Percentiles rank a stretch among this genome's conserved stretches.
These are phyloP conservation scores for Gallinago solitaria DNA, from an alignment of 2,797 vertebrate species.

Conservation along the genomic window DNA sequence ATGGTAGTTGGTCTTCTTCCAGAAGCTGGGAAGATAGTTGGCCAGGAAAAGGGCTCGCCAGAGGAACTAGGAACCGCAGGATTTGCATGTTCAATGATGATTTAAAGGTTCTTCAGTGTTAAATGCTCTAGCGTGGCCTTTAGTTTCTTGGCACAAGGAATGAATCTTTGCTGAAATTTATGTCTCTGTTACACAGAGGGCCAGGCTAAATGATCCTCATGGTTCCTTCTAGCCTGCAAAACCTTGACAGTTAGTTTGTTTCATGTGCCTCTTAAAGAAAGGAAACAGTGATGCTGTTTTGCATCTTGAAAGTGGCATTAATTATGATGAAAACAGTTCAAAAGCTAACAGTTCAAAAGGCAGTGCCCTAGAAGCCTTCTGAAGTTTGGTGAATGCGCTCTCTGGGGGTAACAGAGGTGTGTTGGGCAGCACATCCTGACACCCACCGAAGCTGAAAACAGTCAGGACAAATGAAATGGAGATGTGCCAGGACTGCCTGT, in stretches of 20 bases:
- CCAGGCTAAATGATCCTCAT: neutral
- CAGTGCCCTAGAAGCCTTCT: neutral
- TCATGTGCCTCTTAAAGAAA: neutral
- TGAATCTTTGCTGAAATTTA: neutral
- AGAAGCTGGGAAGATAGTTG: neutral
- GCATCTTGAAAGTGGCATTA: neutral
- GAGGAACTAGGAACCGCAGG: neutral
- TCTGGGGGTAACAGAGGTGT: neutral
- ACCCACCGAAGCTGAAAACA: neutral
- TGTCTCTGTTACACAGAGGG: neutral
- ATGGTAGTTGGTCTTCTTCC: neutral
- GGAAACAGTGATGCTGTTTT: neutral
- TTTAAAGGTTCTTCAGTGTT: neutral
- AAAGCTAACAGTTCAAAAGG: neutral
- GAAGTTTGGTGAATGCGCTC: neutral
- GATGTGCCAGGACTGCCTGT: neutral
- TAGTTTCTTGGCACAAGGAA: neutral
- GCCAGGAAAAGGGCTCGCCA: neutral
- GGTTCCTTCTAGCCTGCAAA: neutral
- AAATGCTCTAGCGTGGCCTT: neutral
- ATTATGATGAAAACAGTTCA: too few relatives aligned
- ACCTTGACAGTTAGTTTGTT: neutral
- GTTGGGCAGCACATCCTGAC: neutral
- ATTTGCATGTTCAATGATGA: neutral
- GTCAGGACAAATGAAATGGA: neutral